phyloP scores from a whole-genome alignment of 2,113 vertebrate genomes.

The Phoenicopterus ruber region DNA sequence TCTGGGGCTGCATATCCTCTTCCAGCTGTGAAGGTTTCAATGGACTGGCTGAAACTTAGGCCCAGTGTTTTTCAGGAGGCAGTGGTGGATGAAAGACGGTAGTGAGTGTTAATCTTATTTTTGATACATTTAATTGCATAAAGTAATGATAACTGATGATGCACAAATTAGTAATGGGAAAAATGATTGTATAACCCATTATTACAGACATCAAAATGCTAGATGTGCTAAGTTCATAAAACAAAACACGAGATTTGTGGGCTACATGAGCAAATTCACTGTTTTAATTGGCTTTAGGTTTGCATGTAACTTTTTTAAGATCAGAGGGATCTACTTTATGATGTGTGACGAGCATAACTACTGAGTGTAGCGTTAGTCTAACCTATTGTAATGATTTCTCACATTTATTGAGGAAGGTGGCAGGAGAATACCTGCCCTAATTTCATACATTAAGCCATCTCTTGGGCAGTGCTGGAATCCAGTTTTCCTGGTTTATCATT shows the following conservation, averaged over 20 bases:
- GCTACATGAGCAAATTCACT: not conserved
- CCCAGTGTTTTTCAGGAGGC: constrained; percentile 88
- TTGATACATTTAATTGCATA: not conserved
- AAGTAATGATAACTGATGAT: not conserved
- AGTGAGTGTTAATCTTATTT: constrained; percentile 79
- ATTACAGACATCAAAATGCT: not conserved
- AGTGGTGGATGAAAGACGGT: constrained; percentile 86
- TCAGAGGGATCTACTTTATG: not conserved
- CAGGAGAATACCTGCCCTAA: not conserved
- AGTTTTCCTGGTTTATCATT: not conserved
- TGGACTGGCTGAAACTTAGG: constrained; percentile 94
- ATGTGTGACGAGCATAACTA: not conserved
- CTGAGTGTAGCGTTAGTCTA: not conserved
- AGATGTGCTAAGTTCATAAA: not conserved
- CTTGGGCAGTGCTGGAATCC: not conserved
- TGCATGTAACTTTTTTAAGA: not conserved
- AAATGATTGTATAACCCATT: not conserved
- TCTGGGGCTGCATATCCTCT: constrained; percentile 88
- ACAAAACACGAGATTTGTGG: not conserved
- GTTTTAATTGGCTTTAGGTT: not conserved
- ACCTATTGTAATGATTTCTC: not conserved
- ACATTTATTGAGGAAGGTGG: not conserved
- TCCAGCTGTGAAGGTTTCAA: constrained; percentile 95
- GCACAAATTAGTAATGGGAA: not conserved
- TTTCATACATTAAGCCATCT: not conserved